Base-by-base conservation (phyloP, 2,113 vertebrate species). In the Sturnira hondurensis region DNA sequence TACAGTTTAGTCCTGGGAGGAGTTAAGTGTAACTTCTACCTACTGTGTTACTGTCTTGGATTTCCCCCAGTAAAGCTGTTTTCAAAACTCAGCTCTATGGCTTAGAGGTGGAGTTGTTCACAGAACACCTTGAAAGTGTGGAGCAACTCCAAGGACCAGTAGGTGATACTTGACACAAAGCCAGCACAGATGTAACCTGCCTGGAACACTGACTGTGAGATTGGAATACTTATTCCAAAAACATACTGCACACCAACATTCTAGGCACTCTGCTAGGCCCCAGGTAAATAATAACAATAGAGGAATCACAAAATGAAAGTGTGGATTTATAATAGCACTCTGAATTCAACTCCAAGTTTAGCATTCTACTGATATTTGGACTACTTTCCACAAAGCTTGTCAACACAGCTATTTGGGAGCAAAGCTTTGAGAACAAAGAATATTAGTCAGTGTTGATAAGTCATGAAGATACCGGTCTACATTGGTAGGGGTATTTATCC, bases 341-440 rank as follows among this genome's bases (percentile, higher is more conserved):
- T 43, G 74, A 76, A 81, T 56, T 58, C 5, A 2, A 50, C 2
- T 70, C n/a, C 15, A 63, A 26, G n/a, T 24, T 80, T 31, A 73
- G 65, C 38, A 19, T 36, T 83, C 89, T 54, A 24, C 73, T 90
- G 63, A 77, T 33, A 89, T 24, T 89, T 73, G 33, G 41, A 87
- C 47, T 58, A 43, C 71, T 88, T 58, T 68, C 11, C 80, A 50
- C 26, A 54, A 58, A 56, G 54, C 13, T 52, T 54, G 20, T 61
- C 73, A 85, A 33, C 12, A 7, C 77, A 31, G 31, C 41, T 52
- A 45, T 77, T 33, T 58, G 15, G 54, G n/a, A 93, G 58, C 50
- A 81, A 38, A 74, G 54, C 56, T 85, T 61, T 78, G 54, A 56
- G 33, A 83, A 71, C 36, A 9, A 82, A 45, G 52, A 83, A 28